Conservation (phyloP, 1,140 invertebrate species). For the Rhyacophila brunnea region DNA sequence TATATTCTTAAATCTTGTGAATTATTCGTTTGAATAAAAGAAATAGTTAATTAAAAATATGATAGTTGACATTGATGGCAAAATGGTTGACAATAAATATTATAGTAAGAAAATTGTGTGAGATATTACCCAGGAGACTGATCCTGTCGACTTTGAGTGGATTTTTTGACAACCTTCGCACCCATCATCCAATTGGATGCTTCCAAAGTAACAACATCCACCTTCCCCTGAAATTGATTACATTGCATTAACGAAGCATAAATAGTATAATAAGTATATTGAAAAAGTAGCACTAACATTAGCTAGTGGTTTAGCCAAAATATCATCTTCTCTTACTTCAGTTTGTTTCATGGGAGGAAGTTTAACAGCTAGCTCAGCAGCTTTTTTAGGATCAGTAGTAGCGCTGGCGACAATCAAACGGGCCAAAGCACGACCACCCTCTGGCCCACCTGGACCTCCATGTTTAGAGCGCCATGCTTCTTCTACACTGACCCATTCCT, state of each 20-base stretch:
- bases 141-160: slow-evolving; percentile 57
- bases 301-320: no score
- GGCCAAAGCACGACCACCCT: slow-evolving; percentile 55
- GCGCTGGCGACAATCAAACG: slow-evolving; percentile 88
- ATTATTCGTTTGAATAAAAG: no score
- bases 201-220: slow-evolving; percentile 85
- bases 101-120: not conserved
- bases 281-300: no score
- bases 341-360: slow-evolving; percentile 59
- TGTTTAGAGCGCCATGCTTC: slow-evolving; percentile 32
- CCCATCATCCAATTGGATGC: slow-evolving; percentile 84
- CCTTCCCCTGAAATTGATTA: slow-evolving; percentile 46
- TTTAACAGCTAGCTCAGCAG: slow-evolving; percentile 66
- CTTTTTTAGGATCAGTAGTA: slow-evolving; percentile 71
- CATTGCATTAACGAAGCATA: no score
- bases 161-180: slow-evolving; percentile 80
- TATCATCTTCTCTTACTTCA: slow-evolving; percentile 24
- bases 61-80: not conserved
- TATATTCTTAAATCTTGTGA: no score
- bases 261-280: no score
- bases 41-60: no score
- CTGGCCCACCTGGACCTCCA: slow-evolving; percentile 27
- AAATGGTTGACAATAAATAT: no score
- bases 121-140: slow-evolving; percentile 53
- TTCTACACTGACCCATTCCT: slow-evolving; percentile 24